These are phyloP conservation scores for Acyrthosiphon pisum DNA, from an alignment of 1,140 invertebrate species.

Conservation along the genomic window DNA sequence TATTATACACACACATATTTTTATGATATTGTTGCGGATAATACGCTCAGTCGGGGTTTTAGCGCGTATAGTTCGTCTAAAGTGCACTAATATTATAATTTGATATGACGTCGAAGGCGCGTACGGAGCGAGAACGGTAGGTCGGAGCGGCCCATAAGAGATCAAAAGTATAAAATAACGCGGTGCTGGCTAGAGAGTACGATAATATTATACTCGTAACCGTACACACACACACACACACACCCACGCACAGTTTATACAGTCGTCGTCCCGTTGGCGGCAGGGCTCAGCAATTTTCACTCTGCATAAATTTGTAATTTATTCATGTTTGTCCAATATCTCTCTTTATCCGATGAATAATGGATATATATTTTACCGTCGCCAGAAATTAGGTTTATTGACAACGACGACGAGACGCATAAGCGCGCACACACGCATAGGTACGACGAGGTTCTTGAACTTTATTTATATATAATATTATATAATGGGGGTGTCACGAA, in stretches of 20 bases:
- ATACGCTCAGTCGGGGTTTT: background rate
- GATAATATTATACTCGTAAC: background rate
- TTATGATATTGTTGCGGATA: background rate
- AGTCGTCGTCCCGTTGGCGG: background rate
- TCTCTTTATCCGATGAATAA: conserved; percentile 21
- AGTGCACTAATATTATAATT: background rate
- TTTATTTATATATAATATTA: background rate
- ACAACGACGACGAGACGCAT: background rate
- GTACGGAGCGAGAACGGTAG: background rate
- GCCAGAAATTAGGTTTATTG: conserved; percentile 1
- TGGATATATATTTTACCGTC: background rate
- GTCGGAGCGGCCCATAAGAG: background rate
- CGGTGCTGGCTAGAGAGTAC: background rate
- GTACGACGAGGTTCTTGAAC: background rate
- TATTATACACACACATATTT: background rate
- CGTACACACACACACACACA: background rate
- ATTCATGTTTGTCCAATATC: conserved; percentile 25
- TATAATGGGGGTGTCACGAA: background rate
- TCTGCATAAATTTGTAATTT: conserved; percentile 27
- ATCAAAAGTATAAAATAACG: conserved; percentile 20
- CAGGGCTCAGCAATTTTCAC: conserved; percentile 1
- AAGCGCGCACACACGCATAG: background rate
- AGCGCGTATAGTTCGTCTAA: background rate
- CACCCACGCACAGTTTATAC: background rate
- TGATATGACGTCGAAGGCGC: background rate